Evolutionary conservation across 1,140 invertebrate genomes (phyloP).

Genomic region (Papilio polytes): DNA sequence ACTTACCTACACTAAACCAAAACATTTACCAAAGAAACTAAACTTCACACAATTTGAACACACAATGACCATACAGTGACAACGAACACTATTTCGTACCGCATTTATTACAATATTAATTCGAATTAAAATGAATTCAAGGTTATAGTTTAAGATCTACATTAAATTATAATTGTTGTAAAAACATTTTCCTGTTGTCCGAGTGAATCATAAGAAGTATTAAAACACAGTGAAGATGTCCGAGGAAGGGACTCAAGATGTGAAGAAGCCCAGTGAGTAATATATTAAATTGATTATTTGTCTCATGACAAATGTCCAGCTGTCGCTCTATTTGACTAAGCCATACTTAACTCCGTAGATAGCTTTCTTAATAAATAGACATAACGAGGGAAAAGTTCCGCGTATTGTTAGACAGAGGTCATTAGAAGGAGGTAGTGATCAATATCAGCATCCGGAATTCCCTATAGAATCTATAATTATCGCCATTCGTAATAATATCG

Average conservation of each 20-base stretch:
- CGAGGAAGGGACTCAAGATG: neutral
- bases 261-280: slow-evolving; percentile 14
- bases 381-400: neutral
- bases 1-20: neutral
- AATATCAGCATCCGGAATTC: neutral
- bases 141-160: neutral
- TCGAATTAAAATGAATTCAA: neutral
- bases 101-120: neutral
- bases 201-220: neutral
- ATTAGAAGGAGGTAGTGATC: neutral
- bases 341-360: neutral
- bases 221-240: slow-evolving; percentile 12
- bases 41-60: neutral
- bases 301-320: neutral
- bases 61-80: neutral
- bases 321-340: neutral
- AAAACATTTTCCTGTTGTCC: neutral
- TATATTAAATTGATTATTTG: neutral
- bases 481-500: neutral
- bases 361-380: neutral
- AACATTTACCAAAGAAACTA: neutral
- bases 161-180: slow-evolving; percentile 13
- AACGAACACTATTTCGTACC: neutral
- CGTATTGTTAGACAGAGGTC: neutral
- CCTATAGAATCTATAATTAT: neutral